These are phyloP conservation scores for Trissoscelio sp. DNA, from an alignment of 2,888 invertebrate species.

Conservation along the genomic window DNA sequence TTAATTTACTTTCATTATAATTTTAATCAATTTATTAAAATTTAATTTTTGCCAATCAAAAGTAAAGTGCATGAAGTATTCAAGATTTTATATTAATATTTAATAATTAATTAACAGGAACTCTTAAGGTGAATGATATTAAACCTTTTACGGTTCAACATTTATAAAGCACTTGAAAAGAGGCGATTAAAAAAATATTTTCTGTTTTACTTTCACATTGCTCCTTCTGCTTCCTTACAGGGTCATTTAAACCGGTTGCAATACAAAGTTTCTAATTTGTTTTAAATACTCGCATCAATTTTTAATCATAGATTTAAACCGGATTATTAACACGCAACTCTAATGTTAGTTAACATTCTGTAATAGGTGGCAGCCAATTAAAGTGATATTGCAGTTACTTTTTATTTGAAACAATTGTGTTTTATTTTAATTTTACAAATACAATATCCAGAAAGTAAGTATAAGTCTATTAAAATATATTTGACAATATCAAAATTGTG, in stretches of 20 bases:
- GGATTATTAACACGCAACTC: constrained; percentile 15
- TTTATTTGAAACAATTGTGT: not conserved
- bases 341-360: constrained; percentile 3
- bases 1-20: too few relatives aligned
- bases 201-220: not conserved
- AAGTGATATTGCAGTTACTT: too few relatives aligned
- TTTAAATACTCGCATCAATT: constrained; percentile 33
- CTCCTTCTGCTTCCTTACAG: constrained; percentile 7
- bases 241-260: constrained; percentile 43
- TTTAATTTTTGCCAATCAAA: too few relatives aligned
- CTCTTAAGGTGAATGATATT: not conserved
- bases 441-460: not conserved
- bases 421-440: not conserved
- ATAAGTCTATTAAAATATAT: not conserved
- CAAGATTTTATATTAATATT: too few relatives aligned
- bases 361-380: too few relatives aligned
- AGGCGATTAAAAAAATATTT: not conserved
- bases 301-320: constrained; percentile 40
- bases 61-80: too few relatives aligned
- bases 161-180: too few relatives aligned
- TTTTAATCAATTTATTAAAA: too few relatives aligned
- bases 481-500: not conserved
- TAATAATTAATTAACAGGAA: too few relatives aligned
- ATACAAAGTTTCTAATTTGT: constrained; percentile 43
- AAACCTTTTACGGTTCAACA: too few relatives aligned